Base-by-base conservation (phyloP, 64 coral and sea anemone genomes). In the Hydrozoanthus tunicans region DNA sequence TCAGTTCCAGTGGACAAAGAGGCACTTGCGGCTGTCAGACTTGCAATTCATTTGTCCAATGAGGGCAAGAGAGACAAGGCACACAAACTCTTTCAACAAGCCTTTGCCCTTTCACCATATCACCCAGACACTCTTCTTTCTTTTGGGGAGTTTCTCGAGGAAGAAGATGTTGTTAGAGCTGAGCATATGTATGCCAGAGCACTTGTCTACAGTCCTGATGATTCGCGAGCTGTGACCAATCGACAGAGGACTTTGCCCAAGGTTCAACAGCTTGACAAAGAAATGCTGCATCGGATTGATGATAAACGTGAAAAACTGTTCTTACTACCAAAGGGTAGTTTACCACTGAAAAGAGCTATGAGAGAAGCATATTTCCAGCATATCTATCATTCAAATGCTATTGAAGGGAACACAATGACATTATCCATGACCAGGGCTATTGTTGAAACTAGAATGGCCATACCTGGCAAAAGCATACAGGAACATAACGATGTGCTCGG, bases 351-450 rank as follows among this genome's bases (percentile, higher is more conserved):
- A 77, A 82, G 97, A 70, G 97, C 97, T 20, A 89, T 99, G 25
- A 91, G 81, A 54, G 97, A 99, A 76, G 97, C 97, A 64, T 99
- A 99, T 59, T 99, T 90, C 64, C 90, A 99, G 80, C 97, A 99
- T 66, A 99, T 99, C 59, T 95, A 99, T 79, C 97, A 99, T 70
- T 94, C 97, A 64, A 99, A 95, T 90, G 97, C 97, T 11, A 99
- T 99, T 86, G 97, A 99, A 83, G 97, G 97, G 5, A 99, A 99
- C 70, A 99, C 97, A 71, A 99, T 99, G 97, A 99, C 97, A 3
- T 86, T 99, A 13, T 99, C 97, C 55, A 99, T 99, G 97, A 95
- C 97, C 2, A 77, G 97, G 82, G 97, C 97, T 24, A 78, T 99
- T 55, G 97, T 99, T 5, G 97, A 99, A 78, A 96, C 97, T 68